Evolutionary conservation across 2,113 vertebrate species (phyloP).

Genomic region (Phalacrocorax carbo): DNA sequence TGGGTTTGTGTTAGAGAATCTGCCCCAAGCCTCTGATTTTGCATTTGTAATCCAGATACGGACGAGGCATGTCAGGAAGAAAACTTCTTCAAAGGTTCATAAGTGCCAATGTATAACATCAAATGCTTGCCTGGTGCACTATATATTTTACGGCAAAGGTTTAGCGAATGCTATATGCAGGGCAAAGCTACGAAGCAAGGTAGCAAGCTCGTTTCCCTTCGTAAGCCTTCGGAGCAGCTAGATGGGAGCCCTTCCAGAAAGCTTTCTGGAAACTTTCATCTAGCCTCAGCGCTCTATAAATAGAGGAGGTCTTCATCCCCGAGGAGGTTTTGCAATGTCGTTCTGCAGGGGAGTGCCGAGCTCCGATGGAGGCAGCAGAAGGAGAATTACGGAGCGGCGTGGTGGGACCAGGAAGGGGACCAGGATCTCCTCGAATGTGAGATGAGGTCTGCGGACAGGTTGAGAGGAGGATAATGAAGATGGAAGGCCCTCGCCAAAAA

Average conservation of each 20-base stretch:
- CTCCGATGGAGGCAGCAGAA: neutral
- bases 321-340: neutral
- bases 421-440: neutral
- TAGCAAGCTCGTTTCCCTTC: neutral
- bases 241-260: conserved; percentile 41
- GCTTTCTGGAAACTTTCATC: conserved; percentile 34
- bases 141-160: neutral
- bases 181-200: neutral
- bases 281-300: conserved; percentile 19
- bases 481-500: neutral
- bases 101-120: neutral
- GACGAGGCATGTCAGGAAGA: neutral
- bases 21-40: neutral
- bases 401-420: neutral
- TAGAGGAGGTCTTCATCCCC: conserved; percentile 53
- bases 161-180: neutral
- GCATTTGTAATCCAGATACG: neutral
- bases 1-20: neutral
- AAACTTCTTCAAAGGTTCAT: neutral
- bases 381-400: neutral
- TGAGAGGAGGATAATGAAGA: neutral
- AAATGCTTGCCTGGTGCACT: neutral
- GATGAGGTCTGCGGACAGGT: neutral
- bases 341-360: neutral
- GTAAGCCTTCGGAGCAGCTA: neutral